phyloP scores from a whole-genome alignment of 2,113 vertebrate species.

The Rhagologus leucostigma region DNA sequence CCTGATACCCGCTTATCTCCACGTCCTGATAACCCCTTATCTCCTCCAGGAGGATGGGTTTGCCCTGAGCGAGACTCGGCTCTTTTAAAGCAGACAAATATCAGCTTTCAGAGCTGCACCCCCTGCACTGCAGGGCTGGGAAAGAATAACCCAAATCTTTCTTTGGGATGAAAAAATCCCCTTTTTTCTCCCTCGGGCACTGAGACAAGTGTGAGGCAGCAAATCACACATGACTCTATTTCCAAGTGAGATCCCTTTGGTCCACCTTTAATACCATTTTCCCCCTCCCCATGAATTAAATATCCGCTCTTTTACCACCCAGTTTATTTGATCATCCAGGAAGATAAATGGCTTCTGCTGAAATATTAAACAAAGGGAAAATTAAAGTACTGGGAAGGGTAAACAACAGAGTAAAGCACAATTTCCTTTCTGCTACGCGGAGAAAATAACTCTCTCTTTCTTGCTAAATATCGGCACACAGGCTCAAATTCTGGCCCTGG shows the following conservation, averaged over 20 bases:
- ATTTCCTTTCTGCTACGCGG: slow-evolving; percentile 44
- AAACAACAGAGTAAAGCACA: slow-evolving; percentile 39
- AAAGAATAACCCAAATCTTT: not conserved
- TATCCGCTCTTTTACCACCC: slow-evolving; percentile 53
- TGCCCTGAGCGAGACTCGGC: not conserved
- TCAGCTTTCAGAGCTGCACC: not conserved
- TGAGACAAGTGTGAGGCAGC: not conserved
- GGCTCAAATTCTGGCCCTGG: not conserved
- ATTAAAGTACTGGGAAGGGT: slow-evolving; percentile 32
- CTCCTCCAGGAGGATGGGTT: not conserved
- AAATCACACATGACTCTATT: slow-evolving; percentile 15
- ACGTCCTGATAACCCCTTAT: not conserved
- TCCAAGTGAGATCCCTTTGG: not conserved
- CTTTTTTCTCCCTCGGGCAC: not conserved
- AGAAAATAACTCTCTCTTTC: not conserved
- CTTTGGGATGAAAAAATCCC: not conserved
- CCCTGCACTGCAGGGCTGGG: not conserved
- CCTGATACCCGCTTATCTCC: not conserved
- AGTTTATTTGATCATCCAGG: slow-evolving; percentile 60
- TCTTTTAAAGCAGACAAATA: not conserved
- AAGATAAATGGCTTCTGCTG: slow-evolving; percentile 71
- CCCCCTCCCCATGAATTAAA: not conserved
- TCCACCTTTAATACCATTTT: not conserved
- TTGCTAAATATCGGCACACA: not conserved
- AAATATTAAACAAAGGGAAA: slow-evolving; percentile 71